phyloP scores from a whole-genome alignment of 2,113 vertebrate species.

The Psammodynastes pulverulentus region DNA sequence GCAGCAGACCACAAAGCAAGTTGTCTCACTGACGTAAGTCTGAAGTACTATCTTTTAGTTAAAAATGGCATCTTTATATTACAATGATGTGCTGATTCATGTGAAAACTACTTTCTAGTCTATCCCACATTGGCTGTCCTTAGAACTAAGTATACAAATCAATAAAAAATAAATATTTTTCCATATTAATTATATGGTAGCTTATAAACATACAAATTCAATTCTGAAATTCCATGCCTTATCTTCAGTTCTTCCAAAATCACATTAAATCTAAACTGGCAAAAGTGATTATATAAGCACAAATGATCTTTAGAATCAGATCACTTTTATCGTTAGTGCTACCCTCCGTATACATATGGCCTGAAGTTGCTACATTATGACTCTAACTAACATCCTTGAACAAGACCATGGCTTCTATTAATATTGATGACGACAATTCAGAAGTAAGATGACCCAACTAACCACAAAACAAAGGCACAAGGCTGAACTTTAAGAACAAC shows the following conservation, averaged over 20 bases:
- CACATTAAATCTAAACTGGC: conserved; percentile 33
- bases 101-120: conserved; percentile 36
- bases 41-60: background rate
- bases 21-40: background rate
- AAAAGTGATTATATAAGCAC: conserved; percentile 16
- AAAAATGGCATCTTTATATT: conserved; percentile 8
- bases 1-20: conserved; percentile 11
- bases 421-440: background rate
- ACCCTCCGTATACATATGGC: conserved; percentile 1
- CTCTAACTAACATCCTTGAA: background rate
- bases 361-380: conserved; percentile 19
- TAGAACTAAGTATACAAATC: conserved; percentile 16
- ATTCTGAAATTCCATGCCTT: conserved; percentile 47
- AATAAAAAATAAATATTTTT: conserved; percentile 29
- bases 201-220: conserved; percentile 43
- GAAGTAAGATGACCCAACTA: conserved; percentile 46
- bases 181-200: conserved; percentile 27
- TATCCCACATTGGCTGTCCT: conserved; percentile 18
- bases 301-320: background rate
- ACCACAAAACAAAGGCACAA: conserved; percentile 70
- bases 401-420: conserved; percentile 28
- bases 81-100: conserved; percentile 9
- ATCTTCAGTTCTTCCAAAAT: conserved; percentile 50
- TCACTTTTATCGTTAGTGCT: background rate
- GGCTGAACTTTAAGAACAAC: conserved; percentile 58